Percentiles rank a stretch among this genome's conserved stretches.
Evolutionary conservation across 2,888 invertebrate genomes (phyloP).

Genomic region (Pristionchus maxplancki): DNA sequence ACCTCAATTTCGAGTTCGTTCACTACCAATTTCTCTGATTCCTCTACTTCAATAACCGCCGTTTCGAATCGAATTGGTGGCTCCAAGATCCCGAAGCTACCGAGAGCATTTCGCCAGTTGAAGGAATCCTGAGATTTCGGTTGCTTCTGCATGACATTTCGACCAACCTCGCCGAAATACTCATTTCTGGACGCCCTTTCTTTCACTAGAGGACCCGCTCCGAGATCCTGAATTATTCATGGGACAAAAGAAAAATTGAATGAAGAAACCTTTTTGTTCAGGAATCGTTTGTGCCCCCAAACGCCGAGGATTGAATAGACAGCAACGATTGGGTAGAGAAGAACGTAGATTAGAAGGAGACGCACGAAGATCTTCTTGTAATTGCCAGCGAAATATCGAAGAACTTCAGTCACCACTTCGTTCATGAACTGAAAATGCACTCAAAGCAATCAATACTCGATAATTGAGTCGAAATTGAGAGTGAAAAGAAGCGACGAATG

Average conservation of each 20-base stretch:
- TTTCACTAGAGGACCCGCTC: not conserved
- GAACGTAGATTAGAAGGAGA: slow-evolving; percentile 26
- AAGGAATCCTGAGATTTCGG: not conserved
- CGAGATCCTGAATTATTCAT: not conserved
- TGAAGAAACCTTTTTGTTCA: not conserved
- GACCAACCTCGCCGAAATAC: not conserved
- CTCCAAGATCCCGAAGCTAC: not conserved
- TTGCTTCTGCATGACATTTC: not conserved
- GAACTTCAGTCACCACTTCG: not conserved
- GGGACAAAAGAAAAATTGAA: too few species aligned
- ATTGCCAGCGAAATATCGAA: not conserved
- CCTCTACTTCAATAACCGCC: not conserved
- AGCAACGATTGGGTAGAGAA: slow-evolving; percentile 25
- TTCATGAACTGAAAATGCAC: not conserved
- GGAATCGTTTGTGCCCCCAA: not conserved
- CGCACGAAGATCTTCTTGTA: slow-evolving; percentile 15
- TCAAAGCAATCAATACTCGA: not conserved
- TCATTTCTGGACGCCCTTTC: not conserved
- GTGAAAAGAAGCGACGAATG: not conserved
- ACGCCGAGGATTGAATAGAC: slow-evolving; percentile 43
- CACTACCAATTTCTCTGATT: not conserved
- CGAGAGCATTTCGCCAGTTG: not conserved
- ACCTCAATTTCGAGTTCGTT: not conserved
- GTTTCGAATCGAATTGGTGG: not conserved
- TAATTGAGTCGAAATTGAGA: not conserved